Conservation (phyloP, 1,140 invertebrate genomes). For the Temnothorax curvispinosus region DNA sequence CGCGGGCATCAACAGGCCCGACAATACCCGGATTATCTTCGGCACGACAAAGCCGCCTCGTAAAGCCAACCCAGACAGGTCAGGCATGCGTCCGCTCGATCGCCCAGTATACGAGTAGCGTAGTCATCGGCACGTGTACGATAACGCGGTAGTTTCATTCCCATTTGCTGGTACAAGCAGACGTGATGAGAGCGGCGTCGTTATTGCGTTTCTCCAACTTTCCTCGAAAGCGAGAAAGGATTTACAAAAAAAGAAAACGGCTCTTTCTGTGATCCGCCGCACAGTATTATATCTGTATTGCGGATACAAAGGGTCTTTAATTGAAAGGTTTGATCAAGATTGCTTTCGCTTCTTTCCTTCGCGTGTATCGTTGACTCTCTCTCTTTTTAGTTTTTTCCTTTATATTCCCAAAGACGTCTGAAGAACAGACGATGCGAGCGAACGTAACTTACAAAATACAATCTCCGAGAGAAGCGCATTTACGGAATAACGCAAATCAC, state of each 20-base stretch:
- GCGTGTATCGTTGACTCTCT: not conserved
- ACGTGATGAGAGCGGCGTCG: not conserved
- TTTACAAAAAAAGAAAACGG: not conserved
- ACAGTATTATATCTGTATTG: not conserved
- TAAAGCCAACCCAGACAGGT: slow-evolving; percentile 65
- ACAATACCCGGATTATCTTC: slow-evolving; percentile 74
- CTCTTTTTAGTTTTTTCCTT: not conserved
- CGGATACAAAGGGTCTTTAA: not conserved
- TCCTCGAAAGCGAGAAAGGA: not conserved
- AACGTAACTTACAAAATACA: not conserved
- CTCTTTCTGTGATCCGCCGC: not conserved
- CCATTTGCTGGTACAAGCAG: not conserved
- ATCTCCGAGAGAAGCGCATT: not conserved
- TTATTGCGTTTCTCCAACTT: not conserved
- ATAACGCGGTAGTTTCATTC: slow-evolving; percentile 17
- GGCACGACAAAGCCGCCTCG: slow-evolving; percentile 65
- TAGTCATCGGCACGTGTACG: slow-evolving; percentile 28
- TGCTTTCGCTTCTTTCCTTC: not conserved
- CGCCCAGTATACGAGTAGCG: slow-evolving; percentile 30
- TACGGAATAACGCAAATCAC: not conserved
- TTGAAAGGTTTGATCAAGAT: not conserved
- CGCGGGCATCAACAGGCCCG: slow-evolving; percentile 59
- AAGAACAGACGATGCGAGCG: not conserved
- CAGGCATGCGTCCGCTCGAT: slow-evolving; percentile 34
- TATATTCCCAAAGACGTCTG: not conserved